phyloP scores from a whole-genome alignment of 1,140 invertebrate species.

The Drosophila equinoxialis region DNA sequence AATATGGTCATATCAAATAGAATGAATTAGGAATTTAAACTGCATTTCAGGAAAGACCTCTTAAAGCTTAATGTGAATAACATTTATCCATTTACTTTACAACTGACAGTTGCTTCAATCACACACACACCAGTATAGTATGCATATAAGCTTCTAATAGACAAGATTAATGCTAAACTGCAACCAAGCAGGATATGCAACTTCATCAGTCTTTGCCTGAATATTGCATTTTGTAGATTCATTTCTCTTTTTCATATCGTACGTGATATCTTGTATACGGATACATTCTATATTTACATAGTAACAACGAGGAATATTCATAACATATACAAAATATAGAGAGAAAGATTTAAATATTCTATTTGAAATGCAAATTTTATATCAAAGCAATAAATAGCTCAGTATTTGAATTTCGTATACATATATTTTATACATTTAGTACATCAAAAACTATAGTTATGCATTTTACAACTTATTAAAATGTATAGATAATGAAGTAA shows the following conservation, averaged over 20 bases:
- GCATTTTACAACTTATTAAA: no score
- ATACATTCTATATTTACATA: slow-evolving; percentile 1
- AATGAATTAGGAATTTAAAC: no score
- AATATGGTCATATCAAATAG: no score
- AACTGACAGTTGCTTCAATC: not conserved
- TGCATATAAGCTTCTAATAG: no score
- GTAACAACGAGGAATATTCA: not conserved
- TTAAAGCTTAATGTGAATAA: not conserved
- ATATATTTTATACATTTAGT: no score
- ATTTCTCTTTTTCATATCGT: slow-evolving; percentile 2
- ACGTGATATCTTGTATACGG: not conserved
- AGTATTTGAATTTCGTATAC: no score
- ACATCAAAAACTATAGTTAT: no score
- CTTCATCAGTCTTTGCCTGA: slow-evolving; percentile 7
- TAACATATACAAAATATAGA: not conserved
- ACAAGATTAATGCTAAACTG: slow-evolving; percentile 8
- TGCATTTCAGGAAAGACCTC: not conserved
- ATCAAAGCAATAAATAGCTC: no score
- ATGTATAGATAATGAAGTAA: no score
- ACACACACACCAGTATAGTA: not conserved
- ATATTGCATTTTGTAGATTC: slow-evolving; percentile 8
- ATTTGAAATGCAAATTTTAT: not conserved
- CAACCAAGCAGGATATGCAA: slow-evolving; percentile 5
- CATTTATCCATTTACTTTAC: not conserved
- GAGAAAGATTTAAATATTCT: not conserved